Evolutionary conservation across 2,888 invertebrate species (phyloP), one percentile per base, ranked within the genome.

Genomic region (Perizoma flavofasciatum): DNA sequence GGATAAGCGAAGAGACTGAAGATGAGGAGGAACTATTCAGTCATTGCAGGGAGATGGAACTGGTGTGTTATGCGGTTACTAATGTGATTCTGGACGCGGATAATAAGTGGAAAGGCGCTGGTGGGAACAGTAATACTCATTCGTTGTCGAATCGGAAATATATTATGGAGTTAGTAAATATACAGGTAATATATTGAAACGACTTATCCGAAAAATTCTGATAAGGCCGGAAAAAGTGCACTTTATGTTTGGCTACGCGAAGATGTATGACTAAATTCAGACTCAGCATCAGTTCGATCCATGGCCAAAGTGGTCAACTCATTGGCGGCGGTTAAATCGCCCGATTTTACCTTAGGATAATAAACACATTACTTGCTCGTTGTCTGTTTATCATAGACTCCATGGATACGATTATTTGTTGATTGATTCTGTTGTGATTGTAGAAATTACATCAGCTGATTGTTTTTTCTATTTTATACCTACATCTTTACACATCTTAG

Each of bases 1-100:
- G 94, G 94, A 85, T 94, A 32, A 93, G 93, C 65, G 83, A 92
- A 51, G 93, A 94, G 73, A 86, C 86, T 1, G 75, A 81, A 0
- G 93, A 93, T 0, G 91, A 92, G 63, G 88, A 89, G 58, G 88
- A 85, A 40, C 70, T 93, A 34, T 94, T 93, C 71, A 74, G 70
- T 41, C 90, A 92, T 63, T 93, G 93, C 68, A 89, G 85, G 55
- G 90, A 93, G 67, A 87, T 94, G 79, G 90, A 92, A 69, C 77
- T 78, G 33, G 92, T 89, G 62, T 89, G 89, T 85, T 81, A 86
- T 85, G 80, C 87, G 68, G 80, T 90, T 33, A 90, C 88, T 1
- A 89, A 86, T 78, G 85, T 91, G 58, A 75, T 92, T 65, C 81
- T 90, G 63, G 87, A 88, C 46, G 85, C 93, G 46, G 85, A 93